Evolutionary conservation across 2,113 vertebrate species (phyloP), one percentile per base, ranked within the genome.

Genomic region (Indicator maculatus): DNA sequence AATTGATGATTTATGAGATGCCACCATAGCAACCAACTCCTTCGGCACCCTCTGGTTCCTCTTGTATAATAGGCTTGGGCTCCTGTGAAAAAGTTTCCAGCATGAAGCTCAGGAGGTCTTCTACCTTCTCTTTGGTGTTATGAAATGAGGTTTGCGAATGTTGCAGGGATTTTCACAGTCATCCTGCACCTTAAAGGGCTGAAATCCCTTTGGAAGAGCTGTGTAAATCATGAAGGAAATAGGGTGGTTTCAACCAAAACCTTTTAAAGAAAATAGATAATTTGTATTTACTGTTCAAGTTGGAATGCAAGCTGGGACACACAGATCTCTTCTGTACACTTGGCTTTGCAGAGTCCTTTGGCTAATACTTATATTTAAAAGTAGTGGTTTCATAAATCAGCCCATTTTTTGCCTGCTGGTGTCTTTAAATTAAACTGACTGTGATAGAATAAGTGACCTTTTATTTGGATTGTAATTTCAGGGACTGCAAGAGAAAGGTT

Each of bases 1-100:
- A 98, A 98, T 96, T 97, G 97, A 97, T 98, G 98, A 98, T 98
- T 98, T 98, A 98, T 98, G 97, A 97, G 97, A 96, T 97, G 96
- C 95, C 97, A 95, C 98, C 97, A 97, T 98, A 96, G 97, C 96
- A 98, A 98, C 97, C 95, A 89, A 88, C 82, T 97, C 96, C 97
- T 97, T 95, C 2, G 60, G 94, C 96, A 94, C 95, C 92, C 97
- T 91, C 92, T 95, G 94, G 96, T 93, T 96, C 94, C 88, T 94
- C 95, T 96, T 93, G 76, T 70, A 95, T 89, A 88, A 96, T 88
- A 85, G 80, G 17, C 86, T 93, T 27, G 45, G 89, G 75, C 70
- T 93, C 86, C 90, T 88, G 64, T 90, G 94, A 93, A 97, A 95
- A 97, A 97, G 92, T 97, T 97, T 98, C 85, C 74, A 95, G 44